Evolutionary conservation across 2,888 invertebrate genomes (phyloP).

Genomic region (Mesochorus sp.): DNA sequence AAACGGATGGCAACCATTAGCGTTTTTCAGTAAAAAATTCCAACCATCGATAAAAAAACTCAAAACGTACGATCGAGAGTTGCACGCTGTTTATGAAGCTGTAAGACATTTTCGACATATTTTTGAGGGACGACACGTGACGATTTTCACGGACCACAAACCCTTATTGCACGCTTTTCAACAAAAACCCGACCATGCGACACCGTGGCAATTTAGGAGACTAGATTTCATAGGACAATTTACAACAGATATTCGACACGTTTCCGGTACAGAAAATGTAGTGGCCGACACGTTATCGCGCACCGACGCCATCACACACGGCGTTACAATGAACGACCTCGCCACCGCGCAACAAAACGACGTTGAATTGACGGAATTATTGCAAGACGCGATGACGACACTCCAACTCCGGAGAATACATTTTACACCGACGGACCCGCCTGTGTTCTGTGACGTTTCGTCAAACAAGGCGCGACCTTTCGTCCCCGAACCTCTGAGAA

Average conservation of each 20-base stretch:
- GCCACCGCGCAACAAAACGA: not conserved
- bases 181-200: not conserved
- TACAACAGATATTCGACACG: not conserved
- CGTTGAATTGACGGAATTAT: not conserved
- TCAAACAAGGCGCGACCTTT: not conserved
- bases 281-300: not conserved
- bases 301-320: not conserved
- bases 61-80: not conserved
- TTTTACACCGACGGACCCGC: too few relatives aligned
- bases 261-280: not conserved
- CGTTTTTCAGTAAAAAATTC: not conserved
- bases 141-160: not conserved
- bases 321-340: not conserved
- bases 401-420: not conserved
- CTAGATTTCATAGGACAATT: not conserved
- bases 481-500: not conserved
- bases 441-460: not conserved
- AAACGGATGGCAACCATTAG: conserved; percentile 15
- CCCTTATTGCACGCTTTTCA: not conserved
- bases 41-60: not conserved
- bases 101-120: not conserved
- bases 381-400: not conserved
- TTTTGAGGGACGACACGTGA: not conserved
- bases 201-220: not conserved
- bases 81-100: not conserved